Evolutionary conservation across 2,888 invertebrate species (phyloP), one percentile per base, ranked within the genome.

Genomic region (Drosophila pseudotakahashii): DNA sequence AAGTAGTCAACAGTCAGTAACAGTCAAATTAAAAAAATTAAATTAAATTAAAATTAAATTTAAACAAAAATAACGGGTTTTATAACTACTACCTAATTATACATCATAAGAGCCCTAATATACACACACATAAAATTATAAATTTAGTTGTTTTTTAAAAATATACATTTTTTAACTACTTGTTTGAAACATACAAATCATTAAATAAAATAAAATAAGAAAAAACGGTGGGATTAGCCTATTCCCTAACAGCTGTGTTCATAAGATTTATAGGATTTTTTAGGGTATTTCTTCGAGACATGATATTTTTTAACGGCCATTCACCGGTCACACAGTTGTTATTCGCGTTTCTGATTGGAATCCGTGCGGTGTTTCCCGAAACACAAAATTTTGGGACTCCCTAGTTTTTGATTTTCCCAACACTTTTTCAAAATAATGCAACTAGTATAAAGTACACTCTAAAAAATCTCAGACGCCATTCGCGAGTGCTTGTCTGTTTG

Each of bases 401-500:
- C 4, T 32, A n/a, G 10, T 19, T 16, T 30, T 16, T 26, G 4
- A 26, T 10, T 30, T 47, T 1, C 39, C 19, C 4, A 16, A 3
- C 19, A 32, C 26, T 41, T 58, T 39, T 23, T 30, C 13, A 14
- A 13, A 45, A 44, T 44, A n/a, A 45, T 64, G 64, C 45, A 39
- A 45, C 61, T 37, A 52, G 52, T 53, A 47, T 62, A 44, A 7
- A 14, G 36, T 14, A 16, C 13, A 7, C 44, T 30, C 16, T 7
- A 37, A 1, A 7, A 45, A 14, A 37, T 37, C 23, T 36, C 3
- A 23, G 2, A n/a, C 23, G n/a, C 23, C 19, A 41, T 54, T 47
- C 42, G 51, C 11, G 23, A 50, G 54, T 55, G 62, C 41, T 50
- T 53, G 14, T 55, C 2, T 2, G 19, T 19, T 1, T 19, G 19